Conservation (phyloP, 2,797 vertebrate genomes). For the Etheostoma nigrum region DNA sequence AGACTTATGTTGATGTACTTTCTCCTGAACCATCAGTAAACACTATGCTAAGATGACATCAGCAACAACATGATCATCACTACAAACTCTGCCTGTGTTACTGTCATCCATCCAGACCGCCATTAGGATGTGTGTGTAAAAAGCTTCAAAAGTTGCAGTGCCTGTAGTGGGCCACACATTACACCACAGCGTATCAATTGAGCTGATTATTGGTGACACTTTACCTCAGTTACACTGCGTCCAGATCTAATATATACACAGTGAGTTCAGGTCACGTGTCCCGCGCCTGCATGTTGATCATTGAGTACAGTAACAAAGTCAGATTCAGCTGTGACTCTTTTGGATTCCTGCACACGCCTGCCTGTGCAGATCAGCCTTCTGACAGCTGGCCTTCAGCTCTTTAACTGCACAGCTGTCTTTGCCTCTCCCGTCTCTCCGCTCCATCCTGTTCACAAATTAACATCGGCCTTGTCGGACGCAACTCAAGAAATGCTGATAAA, state of each 20-base stretch:
- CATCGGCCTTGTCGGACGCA: constrained; percentile 15
- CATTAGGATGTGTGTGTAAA: not conserved
- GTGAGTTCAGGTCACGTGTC: not conserved
- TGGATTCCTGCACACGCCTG: constrained; percentile 86
- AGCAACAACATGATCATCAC: not conserved
- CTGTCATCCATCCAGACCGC: not conserved
- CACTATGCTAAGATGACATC: not conserved
- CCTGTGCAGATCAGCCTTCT: constrained; percentile 74
- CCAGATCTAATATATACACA: not conserved
- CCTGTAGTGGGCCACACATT: not conserved
- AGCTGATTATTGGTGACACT: not conserved
- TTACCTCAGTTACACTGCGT: not conserved
- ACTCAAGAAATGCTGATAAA: constrained; percentile 12
- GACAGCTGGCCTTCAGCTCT: constrained; percentile 80
- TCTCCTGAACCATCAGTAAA: not conserved
- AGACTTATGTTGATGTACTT: constrained; percentile 28
- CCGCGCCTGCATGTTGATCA: constrained; percentile 27
- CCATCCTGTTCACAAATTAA: constrained; percentile 62
- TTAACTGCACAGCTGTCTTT: constrained; percentile 79
- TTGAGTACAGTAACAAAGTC: constrained; percentile 56
- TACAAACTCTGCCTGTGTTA: not conserved
- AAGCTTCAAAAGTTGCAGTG: not conserved
- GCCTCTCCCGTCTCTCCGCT: constrained; percentile 38
- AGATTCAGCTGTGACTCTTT: constrained; percentile 80
- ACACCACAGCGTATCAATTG: not conserved